Conservation (phyloP, 2,888 invertebrate species). For the Apeira syringaria region DNA sequence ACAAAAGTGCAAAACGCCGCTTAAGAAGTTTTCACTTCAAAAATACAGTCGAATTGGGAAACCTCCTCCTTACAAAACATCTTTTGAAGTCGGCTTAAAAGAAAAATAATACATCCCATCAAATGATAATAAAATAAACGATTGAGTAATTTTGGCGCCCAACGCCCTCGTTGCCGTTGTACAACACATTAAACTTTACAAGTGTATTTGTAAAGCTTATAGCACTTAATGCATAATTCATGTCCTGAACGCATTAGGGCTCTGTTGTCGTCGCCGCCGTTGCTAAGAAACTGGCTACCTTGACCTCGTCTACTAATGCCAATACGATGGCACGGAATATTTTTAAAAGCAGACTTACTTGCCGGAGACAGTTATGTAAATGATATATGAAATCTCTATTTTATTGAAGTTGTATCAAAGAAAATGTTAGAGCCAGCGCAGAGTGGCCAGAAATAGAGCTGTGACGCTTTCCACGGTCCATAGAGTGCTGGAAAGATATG, state of each 20-base stretch:
- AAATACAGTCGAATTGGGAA: too few species aligned
- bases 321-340: conserved; percentile 15
- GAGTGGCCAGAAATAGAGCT: too few species aligned
- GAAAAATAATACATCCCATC: conserved; percentile 4
- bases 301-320: conserved; percentile 37
- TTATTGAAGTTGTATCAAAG: too few species aligned
- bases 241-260: conserved; percentile 30
- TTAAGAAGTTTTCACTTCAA: too few species aligned
- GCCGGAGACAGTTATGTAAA: conserved; percentile 3
- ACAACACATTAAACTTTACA: conserved; percentile 18
- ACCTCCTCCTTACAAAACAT: background rate
- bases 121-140: too few species aligned
- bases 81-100: background rate
- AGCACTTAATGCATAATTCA: conserved; percentile 34
- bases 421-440: too few species aligned
- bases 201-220: conserved; percentile 33
- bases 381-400: too few species aligned
- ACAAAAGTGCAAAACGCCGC: too few species aligned
- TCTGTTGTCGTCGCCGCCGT: conserved; percentile 44
- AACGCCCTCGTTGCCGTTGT: conserved; percentile 28
- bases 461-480: too few species aligned
- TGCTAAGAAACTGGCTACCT: conserved; percentile 39
- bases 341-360: background rate
- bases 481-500: too few species aligned
- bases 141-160: conserved; percentile 31